Conservation (phyloP, 35 echinoderm and acorn worm species). For the Heliocidaris tuberculata region DNA sequence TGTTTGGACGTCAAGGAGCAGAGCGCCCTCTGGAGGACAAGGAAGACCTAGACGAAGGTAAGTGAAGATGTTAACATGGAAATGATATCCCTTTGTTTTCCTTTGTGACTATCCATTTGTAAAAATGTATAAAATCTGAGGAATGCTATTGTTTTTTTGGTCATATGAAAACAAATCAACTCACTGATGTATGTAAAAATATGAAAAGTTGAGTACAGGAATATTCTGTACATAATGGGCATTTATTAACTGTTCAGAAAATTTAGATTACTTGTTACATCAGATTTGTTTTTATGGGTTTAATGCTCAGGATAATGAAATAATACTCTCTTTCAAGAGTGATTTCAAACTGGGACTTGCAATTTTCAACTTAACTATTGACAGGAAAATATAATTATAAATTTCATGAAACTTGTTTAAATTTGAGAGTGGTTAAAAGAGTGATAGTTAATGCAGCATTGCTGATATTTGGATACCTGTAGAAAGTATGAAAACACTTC, state of each 20-base stretch:
- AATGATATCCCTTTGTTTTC: neutral
- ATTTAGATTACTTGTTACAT: neutral
- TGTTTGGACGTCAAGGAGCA: constrained; percentile 59
- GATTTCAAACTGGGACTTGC: too few relatives aligned
- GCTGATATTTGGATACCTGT: neutral
- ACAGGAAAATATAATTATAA: neutral
- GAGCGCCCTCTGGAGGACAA: constrained; percentile 53
- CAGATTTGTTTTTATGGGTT: too few relatives aligned
- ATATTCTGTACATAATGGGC: neutral
- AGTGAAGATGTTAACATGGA: too few relatives aligned
- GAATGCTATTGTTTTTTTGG: neutral
- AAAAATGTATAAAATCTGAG: too few relatives aligned
- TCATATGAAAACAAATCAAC: neutral
- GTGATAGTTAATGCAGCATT: neutral
- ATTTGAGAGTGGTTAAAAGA: neutral
- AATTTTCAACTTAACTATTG: neutral
- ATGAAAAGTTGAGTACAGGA: neutral
- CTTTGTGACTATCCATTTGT: too few relatives aligned
- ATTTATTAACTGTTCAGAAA: neutral
- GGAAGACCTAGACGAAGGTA: constrained; percentile 67
- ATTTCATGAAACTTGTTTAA: neutral
- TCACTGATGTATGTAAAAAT: neutral
- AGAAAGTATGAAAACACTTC: neutral
- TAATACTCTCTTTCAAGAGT: too few relatives aligned
- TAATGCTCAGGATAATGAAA: too few relatives aligned